A percentile compares a stretch with the other conserved stretches of the same genome.
These are phyloP conservation scores for Enteromius fasciolatus DNA, from an alignment of 2,797 vertebrate species.

Conservation along the genomic window DNA sequence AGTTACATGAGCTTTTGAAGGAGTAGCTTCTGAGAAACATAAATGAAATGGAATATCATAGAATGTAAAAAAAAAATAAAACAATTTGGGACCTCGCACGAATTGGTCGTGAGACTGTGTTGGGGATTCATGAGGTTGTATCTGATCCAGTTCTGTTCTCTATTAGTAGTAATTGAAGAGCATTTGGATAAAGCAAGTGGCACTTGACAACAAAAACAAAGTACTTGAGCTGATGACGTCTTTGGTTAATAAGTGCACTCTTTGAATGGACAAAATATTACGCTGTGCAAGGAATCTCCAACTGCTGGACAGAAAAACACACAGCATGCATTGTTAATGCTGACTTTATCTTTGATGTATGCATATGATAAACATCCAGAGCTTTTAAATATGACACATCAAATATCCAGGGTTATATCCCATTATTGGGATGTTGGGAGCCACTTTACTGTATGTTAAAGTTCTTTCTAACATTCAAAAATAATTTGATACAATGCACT, in stretches of 20 bases:
- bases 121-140: slow-evolving; percentile 24
- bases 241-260: slow-evolving; percentile 25
- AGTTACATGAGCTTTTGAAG: background rate
- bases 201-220: slow-evolving; percentile 54
- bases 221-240: slow-evolving; percentile 47
- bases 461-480: background rate
- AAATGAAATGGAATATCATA: background rate
- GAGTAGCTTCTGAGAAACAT: background rate
- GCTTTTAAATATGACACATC: too few species aligned
- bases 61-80: background rate
- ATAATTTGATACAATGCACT: background rate
- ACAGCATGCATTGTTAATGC: background rate
- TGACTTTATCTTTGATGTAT: background rate
- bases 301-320: background rate
- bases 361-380: background rate
- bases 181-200: slow-evolving; percentile 47
- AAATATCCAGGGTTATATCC: background rate
- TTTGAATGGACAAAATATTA: slow-evolving; percentile 20
- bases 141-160: slow-evolving; percentile 24
- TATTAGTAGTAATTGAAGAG: slow-evolving; percentile 43
- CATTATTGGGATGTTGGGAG: background rate
- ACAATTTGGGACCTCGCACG: too few species aligned
- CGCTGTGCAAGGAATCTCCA: slow-evolving; percentile 47
- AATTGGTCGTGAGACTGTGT: background rate
- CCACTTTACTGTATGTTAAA: background rate